Conservation (phyloP, 2,113 vertebrate genomes). For the Albula glossodonta region DNA sequence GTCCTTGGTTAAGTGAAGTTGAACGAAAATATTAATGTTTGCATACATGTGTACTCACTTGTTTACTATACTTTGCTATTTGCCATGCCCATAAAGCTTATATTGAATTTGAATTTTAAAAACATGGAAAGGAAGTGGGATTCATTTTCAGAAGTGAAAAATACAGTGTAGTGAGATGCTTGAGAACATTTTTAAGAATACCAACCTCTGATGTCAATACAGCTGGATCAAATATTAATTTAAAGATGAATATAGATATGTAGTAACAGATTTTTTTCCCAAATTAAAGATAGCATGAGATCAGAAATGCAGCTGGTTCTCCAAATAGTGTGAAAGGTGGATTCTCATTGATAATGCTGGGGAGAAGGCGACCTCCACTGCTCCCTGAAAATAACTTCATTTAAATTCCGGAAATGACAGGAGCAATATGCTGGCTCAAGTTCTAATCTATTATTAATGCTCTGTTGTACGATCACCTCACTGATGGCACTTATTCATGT, state of each 20-base stretch:
- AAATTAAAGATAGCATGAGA: background rate
- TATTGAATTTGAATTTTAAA: no score
- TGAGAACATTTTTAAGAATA: no score
- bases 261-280: background rate
- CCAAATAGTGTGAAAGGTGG: background rate
- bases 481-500: background rate
- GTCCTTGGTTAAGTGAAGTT: no score
- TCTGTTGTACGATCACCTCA: background rate
- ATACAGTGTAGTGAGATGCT: no score
- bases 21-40: no score
- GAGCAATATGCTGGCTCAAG: constrained; percentile 8
- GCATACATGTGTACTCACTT: no score
- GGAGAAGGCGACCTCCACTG: background rate
- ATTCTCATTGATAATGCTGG: background rate
- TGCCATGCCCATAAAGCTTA: no score
- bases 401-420: constrained; percentile 12
- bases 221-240: background rate
- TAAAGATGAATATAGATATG: background rate
- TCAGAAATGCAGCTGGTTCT: background rate
- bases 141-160: no score
- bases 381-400: constrained; percentile 5
- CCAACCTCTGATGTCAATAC: background rate
- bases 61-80: no score
- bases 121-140: no score
- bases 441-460: background rate